Percentiles rank a stretch among this genome's conserved stretches.
These are phyloP conservation scores for Slavum lentiscoides DNA, from an alignment of 2,888 invertebrate genomes.

Conservation along the genomic window DNA sequence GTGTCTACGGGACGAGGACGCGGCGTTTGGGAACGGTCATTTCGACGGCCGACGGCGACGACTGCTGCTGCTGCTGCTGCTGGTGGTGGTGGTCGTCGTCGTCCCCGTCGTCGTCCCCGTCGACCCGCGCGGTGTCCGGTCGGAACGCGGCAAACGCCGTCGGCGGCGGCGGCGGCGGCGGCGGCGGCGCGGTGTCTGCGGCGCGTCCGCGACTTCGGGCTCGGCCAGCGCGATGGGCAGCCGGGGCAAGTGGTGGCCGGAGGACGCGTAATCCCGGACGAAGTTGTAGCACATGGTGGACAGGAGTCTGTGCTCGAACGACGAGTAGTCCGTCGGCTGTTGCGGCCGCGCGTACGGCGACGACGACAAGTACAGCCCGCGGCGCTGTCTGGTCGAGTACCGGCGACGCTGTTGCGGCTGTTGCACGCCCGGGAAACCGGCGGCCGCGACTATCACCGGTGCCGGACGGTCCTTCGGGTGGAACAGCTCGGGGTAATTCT, in stretches of 20 bases:
- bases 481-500: conserved; percentile 47
- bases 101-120: neutral
- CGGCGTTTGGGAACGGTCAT: neutral
- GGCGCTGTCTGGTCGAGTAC: conserved; percentile 23
- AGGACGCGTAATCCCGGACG: neutral
- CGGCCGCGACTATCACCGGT: neutral
- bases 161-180: conserved; percentile 8
- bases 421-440: neutral
- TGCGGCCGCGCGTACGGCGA: neutral
- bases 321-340: neutral
- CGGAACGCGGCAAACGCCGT: neutral
- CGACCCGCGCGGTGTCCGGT: neutral
- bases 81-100: neutral
- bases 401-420: conserved; percentile 23
- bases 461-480: neutral
- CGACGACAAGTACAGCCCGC: neutral
- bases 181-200: neutral
- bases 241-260: neutral
- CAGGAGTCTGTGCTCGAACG: conserved; percentile 10
- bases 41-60: neutral
- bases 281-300: conserved; percentile 49
- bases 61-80: neutral
- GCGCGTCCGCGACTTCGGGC: neutral
- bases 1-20: neutral
- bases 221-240: neutral